Evolutionary conservation across 1,140 invertebrate species (phyloP).

Genomic region (Drosophila novamexicana): DNA sequence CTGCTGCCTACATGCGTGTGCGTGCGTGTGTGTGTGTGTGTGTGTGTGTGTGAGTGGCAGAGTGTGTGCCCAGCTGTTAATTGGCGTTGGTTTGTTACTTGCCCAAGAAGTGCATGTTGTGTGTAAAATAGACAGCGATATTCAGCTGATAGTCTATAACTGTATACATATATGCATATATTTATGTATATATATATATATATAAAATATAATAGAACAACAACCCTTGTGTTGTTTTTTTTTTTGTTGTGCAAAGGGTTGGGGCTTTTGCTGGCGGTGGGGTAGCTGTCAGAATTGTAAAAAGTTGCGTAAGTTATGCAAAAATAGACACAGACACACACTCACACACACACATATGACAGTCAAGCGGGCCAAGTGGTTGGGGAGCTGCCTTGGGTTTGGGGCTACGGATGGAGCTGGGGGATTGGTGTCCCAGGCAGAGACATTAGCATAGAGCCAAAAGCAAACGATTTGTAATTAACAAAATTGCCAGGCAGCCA

Average conservation of each 20-base stretch:
- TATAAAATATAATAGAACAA: constrained; percentile 44
- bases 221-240: constrained; percentile 40
- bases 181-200: constrained; percentile 25
- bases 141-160: constrained; percentile 42
- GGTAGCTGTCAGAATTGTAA: constrained; percentile 51
- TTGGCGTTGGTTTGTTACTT: constrained; percentile 39
- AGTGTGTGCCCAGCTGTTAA: constrained; percentile 44
- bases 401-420: background rate
- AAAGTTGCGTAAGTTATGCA: constrained; percentile 62
- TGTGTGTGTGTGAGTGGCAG: constrained; percentile 9
- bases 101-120: constrained; percentile 19
- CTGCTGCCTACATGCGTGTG: background rate
- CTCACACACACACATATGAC: constrained; percentile 18
- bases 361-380: constrained; percentile 8
- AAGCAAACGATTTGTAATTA: constrained; percentile 84
- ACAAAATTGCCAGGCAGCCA: constrained; percentile 84
- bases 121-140: constrained; percentile 30
- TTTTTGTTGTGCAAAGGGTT: background rate
- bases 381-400: background rate
- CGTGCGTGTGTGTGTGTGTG: constrained; percentile 2
- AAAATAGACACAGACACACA: constrained; percentile 50
- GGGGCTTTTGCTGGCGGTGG: background rate
- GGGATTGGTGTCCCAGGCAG: constrained; percentile 42
- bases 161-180: constrained; percentile 6
- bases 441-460: constrained; percentile 66